phyloP scores from a whole-genome alignment of 2,113 vertebrate genomes.

The Bubalus kerabau region DNA sequence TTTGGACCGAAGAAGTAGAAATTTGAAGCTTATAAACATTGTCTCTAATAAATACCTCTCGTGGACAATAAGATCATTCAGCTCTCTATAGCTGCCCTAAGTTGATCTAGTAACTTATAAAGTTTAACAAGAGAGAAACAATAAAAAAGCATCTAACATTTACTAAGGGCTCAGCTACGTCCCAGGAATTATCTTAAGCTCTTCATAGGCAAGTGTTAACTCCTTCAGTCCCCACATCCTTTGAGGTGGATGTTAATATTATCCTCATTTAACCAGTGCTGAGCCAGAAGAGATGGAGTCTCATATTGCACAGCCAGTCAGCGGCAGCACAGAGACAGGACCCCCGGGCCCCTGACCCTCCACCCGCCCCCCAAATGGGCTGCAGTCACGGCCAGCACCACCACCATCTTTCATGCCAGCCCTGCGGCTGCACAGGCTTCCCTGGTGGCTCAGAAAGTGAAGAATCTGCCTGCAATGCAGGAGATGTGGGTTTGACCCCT shows the following conservation, averaged over 20 bases:
- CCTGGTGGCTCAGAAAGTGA: background rate
- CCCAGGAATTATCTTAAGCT: background rate
- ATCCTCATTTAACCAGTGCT: background rate
- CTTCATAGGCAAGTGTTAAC: background rate
- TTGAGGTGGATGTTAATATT: background rate
- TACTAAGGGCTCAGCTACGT: background rate
- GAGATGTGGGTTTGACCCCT: background rate
- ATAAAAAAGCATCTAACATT: background rate
- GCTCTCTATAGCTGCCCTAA: background rate
- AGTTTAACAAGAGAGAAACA: background rate
- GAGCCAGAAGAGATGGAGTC: background rate
- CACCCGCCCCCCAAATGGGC: background rate
- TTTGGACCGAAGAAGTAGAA: background rate
- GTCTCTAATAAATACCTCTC: background rate
- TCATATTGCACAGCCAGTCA: background rate
- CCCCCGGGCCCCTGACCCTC: background rate
- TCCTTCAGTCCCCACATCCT: background rate
- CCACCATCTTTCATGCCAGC: background rate
- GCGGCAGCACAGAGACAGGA: background rate
- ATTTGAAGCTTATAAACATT: background rate
- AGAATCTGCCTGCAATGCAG: background rate
- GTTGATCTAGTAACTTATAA: background rate
- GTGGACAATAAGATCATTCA: background rate
- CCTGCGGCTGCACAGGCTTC: background rate
- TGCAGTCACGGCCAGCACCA: accelerated